A percentile compares a stretch with the other conserved stretches of the same genome.
These are phyloP conservation scores for Tenthredo scrophulariae DNA, from an alignment of 2,888 invertebrate species.

Conservation along the genomic window DNA sequence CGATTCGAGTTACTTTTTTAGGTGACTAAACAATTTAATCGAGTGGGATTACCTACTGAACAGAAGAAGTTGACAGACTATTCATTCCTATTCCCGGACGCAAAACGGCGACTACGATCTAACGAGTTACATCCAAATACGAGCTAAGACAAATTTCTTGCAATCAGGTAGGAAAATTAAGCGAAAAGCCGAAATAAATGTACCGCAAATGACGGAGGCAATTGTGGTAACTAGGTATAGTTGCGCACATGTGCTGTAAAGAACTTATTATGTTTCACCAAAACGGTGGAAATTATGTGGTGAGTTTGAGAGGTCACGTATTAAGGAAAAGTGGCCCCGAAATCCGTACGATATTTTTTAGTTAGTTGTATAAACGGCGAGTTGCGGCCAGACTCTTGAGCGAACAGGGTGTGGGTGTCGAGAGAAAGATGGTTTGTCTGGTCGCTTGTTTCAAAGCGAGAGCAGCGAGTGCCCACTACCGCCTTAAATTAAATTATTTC, in stretches of 20 bases:
- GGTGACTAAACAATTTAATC: background rate
- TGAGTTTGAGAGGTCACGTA: background rate
- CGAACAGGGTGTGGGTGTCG: background rate
- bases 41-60: background rate
- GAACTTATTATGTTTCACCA: background rate
- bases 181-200: background rate
- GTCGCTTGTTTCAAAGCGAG: slow-evolving; percentile 5
- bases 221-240: background rate
- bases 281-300: background rate
- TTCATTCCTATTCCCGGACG: background rate
- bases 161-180: background rate
- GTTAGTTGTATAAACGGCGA: background rate
- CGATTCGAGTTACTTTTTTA: background rate
- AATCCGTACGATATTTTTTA: background rate
- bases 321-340: background rate
- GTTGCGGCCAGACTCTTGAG: background rate
- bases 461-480: background rate
- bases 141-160: background rate
- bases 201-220: background rate
- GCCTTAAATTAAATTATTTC: slow-evolving; percentile 15
- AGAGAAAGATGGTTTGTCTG: background rate
- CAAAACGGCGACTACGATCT: background rate
- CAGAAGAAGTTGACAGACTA: background rate
- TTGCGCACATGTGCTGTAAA: background rate
- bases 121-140: background rate